Conservation (phyloP, 2,888 invertebrate species). For the Archips xylosteana region DNA sequence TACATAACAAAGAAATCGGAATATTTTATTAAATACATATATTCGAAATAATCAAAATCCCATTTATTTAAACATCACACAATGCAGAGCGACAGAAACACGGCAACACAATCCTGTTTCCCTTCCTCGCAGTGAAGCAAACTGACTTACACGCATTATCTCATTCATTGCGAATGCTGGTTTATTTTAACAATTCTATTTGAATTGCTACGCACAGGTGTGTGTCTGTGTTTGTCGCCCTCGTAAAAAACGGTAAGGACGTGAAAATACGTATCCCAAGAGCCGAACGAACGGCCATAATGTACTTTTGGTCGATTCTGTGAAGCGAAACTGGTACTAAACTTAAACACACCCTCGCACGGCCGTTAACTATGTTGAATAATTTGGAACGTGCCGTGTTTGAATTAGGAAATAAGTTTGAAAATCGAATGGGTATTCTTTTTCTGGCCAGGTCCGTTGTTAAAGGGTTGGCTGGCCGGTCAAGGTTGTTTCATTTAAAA, state of each 20-base stretch:
- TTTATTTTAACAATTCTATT: constrained; percentile 32
- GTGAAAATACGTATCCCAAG: constrained; percentile 39
- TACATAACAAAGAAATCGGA: no score
- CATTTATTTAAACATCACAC: not conserved
- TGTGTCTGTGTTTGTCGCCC: constrained; percentile 35
- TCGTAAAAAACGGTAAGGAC: constrained; percentile 36
- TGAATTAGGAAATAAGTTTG: constrained; percentile 1
- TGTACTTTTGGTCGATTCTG: constrained; percentile 19
- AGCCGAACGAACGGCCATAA: constrained; percentile 30
- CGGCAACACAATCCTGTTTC: not conserved
- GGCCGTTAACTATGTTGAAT: constrained; percentile 18
- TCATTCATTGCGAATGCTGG: constrained; percentile 19
- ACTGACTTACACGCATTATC: constrained; percentile 4
- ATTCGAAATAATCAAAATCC: no score
- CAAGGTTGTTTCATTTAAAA: not conserved
- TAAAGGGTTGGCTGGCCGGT: not conserved
- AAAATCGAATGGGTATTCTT: not conserved
- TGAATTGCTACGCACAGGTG: constrained; percentile 23
- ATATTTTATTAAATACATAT: no score
- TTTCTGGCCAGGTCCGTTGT: not conserved
- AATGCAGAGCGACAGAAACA: not conserved
- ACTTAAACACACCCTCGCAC: constrained; percentile 15
- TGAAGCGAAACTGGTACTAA: constrained; percentile 16
- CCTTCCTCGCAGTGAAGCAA: not conserved
- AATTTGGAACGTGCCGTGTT: constrained; percentile 23